Percentiles rank a stretch among this genome's conserved stretches.
These are phyloP conservation scores for Phlogophora meticulosa DNA, from an alignment of 2,888 invertebrate genomes.

Conservation along the genomic window DNA sequence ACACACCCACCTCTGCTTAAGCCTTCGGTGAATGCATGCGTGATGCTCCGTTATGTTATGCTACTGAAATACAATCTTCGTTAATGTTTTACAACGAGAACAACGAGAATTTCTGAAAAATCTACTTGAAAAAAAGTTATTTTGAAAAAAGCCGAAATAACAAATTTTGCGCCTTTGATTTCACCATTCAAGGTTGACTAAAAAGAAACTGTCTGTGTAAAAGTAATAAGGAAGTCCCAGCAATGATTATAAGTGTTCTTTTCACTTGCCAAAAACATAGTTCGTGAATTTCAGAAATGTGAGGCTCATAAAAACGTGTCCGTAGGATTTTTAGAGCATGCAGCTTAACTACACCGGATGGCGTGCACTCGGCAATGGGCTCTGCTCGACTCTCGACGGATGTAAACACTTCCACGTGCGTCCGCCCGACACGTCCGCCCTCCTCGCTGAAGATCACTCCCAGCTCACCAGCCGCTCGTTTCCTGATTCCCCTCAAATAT, in stretches of 20 bases:
- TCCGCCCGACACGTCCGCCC: conserved; percentile 73
- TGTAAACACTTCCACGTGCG: conserved; percentile 88
- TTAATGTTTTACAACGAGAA: neutral
- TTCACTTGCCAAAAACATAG: conserved; percentile 39
- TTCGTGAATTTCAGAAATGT: conserved; percentile 10
- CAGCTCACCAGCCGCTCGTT: conserved; percentile 60
- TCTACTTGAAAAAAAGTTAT: conserved; percentile 14
- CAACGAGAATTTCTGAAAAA: conserved; percentile 17
- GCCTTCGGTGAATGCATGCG: no score
- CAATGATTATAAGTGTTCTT: conserved; percentile 28
- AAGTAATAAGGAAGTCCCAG: conserved; percentile 60
- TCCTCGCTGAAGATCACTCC: conserved; percentile 71
- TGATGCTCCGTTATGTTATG: no score
- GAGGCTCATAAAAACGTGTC: conserved; percentile 14
- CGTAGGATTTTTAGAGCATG: conserved; percentile 63
- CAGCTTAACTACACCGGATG: conserved; percentile 71
- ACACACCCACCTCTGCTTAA: no score
- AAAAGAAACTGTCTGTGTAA: conserved; percentile 41
- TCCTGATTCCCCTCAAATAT: conserved; percentile 63
- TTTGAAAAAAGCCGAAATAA: conserved; percentile 47
- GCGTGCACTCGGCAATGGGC: conserved; percentile 68
- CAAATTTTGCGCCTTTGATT: conserved; percentile 50
- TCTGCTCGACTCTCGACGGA: conserved; percentile 75
- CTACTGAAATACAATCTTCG: conserved; percentile 7
- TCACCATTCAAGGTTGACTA: conserved; percentile 57